A percentile compares a stretch with the other conserved stretches of the same genome.
Conservation (phyloP, 1,140 invertebrate genomes). For the Drosophila tropicalis region DNA sequence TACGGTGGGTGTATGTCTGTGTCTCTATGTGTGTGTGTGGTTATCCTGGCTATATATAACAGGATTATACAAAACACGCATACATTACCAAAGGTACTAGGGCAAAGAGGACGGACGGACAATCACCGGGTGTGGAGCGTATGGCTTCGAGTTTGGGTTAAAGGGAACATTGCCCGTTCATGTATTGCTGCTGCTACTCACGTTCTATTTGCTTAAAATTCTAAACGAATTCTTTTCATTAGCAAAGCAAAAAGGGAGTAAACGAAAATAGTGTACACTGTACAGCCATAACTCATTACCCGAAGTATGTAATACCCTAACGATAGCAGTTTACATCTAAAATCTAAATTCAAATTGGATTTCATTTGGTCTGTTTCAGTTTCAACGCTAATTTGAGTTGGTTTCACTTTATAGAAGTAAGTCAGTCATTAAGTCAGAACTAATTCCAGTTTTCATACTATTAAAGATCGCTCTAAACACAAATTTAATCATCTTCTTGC, state of each 20-base stretch:
- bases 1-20: constrained; percentile 28
- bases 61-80: constrained; percentile 69
- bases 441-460: no score
- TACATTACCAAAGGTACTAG: constrained; percentile 57
- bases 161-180: constrained; percentile 23
- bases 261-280: constrained; percentile 14
- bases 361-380: no score
- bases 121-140: neutral
- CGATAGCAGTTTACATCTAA: no score
- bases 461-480: no score
- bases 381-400: no score
- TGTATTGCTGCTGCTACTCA: constrained; percentile 69
- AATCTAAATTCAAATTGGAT: no score
- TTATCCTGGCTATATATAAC: constrained; percentile 39
- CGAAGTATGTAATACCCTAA: constrained; percentile 11
- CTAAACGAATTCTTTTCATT: constrained; percentile 81
- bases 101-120: constrained; percentile 4
- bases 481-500: no score
- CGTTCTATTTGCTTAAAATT: constrained; percentile 80
- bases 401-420: no score
- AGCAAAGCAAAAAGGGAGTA: constrained; percentile 51
- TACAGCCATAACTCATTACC: neutral
- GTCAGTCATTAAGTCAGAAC: no score
- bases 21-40: constrained; percentile 16
- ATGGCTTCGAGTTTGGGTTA: constrained; percentile 28